A percentile compares a stretch with the other conserved stretches of the same genome.
Conservation (phyloP, 2,113 vertebrate genomes). For the Nothoprocta perdicaria region DNA sequence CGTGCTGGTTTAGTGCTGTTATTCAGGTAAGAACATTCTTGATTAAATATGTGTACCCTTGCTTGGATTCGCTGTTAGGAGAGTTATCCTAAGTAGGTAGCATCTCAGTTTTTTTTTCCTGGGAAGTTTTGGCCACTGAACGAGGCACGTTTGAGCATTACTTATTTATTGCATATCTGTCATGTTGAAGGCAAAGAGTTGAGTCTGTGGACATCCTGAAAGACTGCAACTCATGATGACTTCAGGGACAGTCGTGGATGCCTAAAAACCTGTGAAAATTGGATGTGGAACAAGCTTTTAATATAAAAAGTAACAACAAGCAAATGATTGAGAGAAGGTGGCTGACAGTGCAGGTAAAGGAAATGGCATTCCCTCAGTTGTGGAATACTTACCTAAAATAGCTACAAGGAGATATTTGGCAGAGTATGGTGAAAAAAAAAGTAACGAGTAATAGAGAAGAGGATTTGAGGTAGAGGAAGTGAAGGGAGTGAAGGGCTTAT, state of each 20-base stretch:
- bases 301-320: neutral
- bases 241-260: neutral
- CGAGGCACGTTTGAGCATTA: neutral
- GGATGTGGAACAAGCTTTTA: neutral
- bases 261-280: neutral
- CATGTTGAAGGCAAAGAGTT: neutral
- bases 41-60: neutral
- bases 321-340: neutral
- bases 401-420: neutral
- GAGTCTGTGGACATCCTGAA: neutral
- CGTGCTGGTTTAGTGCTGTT: constrained; percentile 99
- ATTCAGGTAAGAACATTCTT: constrained; percentile 87
- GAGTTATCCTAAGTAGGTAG: neutral
- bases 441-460: neutral
- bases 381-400: neutral
- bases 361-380: neutral
- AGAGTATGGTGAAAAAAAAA: neutral
- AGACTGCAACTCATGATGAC: neutral
- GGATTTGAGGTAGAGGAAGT: neutral
- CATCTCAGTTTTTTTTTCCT: neutral
- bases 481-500: neutral
- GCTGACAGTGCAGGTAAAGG: neutral
- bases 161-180: neutral
- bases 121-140: neutral
- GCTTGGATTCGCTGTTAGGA: neutral